Base-by-base conservation (phyloP, 2,888 invertebrate genomes). In the Limenitis arthemis region DNA sequence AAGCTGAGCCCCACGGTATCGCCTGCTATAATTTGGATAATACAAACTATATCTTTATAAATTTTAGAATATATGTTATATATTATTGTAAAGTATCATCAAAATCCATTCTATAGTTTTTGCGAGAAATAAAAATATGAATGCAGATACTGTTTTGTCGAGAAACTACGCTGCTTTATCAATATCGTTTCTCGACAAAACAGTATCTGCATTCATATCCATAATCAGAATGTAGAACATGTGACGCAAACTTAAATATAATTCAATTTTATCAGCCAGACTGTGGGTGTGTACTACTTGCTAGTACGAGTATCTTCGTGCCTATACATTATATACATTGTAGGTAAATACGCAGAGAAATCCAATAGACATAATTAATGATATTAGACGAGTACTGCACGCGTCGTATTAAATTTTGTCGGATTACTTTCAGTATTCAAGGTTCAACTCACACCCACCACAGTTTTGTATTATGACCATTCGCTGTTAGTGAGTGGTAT, bases 401-500 rank as follows among this genome's bases (percentile, higher is more conserved):
- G 36, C 53, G 52, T 54, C 41, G 28, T 51, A 53, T 62, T 64
- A 47, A 61, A 69, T 56, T 68, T 53, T 58, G 68, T 60, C 65
- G 75, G 9, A 30, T 48, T 55, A 51, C 53, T 49, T 55, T 51
- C 69, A 63, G 61, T 62, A 67, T 56, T 69, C 79, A 79, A 79
- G 79, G 80, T 69, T 75, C 66, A 58, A 61, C 66, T 67, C 70
- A 69, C 67, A 69, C 67, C 61, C 57, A 58, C 66, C 64, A 67
- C 72, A 72, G 70, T 69, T 66, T 64, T 53, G 67, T 61, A 67
- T 53, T 52, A 42, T 49, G 47, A 47, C 71, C 81, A 84, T 77
- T 83, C 69, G 67, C 64, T 70, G 71, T 69, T 63, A 66, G 68
- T 67, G 67, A 64, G 68, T 67, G 65, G 63, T 65, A 69, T 72